Base-by-base conservation (phyloP, 2,113 vertebrate genomes). In the Cercocebus atys region DNA sequence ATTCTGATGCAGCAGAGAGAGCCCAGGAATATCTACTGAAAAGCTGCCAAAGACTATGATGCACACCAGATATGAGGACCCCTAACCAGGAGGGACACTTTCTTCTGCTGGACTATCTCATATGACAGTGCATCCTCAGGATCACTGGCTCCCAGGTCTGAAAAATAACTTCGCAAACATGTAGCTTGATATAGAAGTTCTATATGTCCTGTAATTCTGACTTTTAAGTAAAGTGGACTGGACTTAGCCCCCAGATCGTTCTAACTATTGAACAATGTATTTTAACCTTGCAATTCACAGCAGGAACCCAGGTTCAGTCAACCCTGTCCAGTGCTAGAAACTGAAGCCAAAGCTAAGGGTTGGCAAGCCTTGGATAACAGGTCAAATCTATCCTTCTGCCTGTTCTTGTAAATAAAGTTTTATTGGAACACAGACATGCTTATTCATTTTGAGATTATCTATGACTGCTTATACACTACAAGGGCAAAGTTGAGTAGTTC, bases 361-460 rank as follows among this genome's bases (percentile, higher is more conserved):
- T 66, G 59, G 82, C 57, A 96, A 96, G 80, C 20, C n/a, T 72
- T 75, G 35, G 17, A 13, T 82, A 52, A 47, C 2, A 38, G 17
- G n/a, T 8, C 52, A 92, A 82, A 75, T 47, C 16, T n/a, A 83
- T 30, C 10, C 14, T 5, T 90, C 61, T 88, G 5, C 83, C 30
- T 88, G 20, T 85, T 91, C 57, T 95, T 88, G 27, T 66, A 75
- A 93, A 91, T 81, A 86, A 93, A 95, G 70, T 70, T 68, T 94
- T 80, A 50, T 59, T 86, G 38, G 38, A 70, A 93, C 22, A 68
- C 27, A 50, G 47, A 22, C 27, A 45, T 18, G 12, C 35, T 80
- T 20, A 43, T 88, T 91, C 32, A 90, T 84, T 80, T 55, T 38
- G 30, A 68, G 35, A 79, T 88, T 85, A 22, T 82, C 64, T 81